These are phyloP conservation scores for Drosophila diplacantha DNA, from an alignment of 2,888 invertebrate genomes.

Conservation along the genomic window DNA sequence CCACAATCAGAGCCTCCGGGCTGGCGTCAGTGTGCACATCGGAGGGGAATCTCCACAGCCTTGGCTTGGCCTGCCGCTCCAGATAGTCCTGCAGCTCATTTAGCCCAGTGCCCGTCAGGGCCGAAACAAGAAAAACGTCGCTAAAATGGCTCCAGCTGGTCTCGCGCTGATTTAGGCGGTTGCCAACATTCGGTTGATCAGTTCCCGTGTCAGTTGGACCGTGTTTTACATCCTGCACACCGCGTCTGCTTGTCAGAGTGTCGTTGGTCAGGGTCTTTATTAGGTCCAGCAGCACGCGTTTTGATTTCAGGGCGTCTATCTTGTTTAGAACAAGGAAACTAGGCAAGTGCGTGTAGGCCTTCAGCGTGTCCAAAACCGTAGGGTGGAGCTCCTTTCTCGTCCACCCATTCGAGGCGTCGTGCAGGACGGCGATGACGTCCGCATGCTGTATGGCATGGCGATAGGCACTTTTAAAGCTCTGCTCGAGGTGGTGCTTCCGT, in stretches of 20 bases:
- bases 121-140: constrained; percentile 95
- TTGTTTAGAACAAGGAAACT: constrained; percentile 94
- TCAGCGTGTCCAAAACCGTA: constrained; percentile 84
- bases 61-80: constrained; percentile 80
- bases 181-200: constrained; percentile 14
- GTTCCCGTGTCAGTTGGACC: neutral
- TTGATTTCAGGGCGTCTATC: constrained; percentile 85
- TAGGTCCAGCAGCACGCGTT: constrained; percentile 85
- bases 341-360: constrained; percentile 80
- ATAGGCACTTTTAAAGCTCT: constrained; percentile 80
- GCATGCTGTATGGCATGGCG: constrained; percentile 81
- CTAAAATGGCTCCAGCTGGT: constrained; percentile 87
- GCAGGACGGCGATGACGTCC: constrained; percentile 90
- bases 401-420: constrained; percentile 87
- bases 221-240: constrained; percentile 34
- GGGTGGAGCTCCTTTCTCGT: constrained; percentile 84
- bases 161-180: constrained; percentile 48
- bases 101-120: constrained; percentile 87
- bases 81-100: constrained; percentile 80
- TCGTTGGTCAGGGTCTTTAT: constrained; percentile 84
- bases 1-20: constrained; percentile 83
- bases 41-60: constrained; percentile 83
- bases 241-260: constrained; percentile 75
- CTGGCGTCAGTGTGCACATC: constrained; percentile 86
- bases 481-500: constrained; percentile 79